Conservation (phyloP, 2,888 invertebrate genomes). For the Noctua pronuba region DNA sequence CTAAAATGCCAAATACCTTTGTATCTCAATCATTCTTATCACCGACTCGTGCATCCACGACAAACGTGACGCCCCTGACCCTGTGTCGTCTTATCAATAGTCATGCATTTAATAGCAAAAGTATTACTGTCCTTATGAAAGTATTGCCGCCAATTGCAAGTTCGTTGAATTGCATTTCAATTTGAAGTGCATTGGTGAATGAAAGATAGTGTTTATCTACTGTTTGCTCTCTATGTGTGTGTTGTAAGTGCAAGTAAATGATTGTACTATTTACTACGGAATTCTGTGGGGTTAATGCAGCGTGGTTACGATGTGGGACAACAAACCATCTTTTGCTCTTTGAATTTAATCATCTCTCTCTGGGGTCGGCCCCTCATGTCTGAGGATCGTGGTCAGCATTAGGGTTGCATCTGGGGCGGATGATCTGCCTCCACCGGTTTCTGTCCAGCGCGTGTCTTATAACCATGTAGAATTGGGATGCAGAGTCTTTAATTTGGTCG, state of each 20-base stretch:
- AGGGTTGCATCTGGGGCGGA: too few species aligned
- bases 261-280: constrained; percentile 32
- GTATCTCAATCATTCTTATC: constrained; percentile 39
- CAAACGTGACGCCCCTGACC: constrained; percentile 38
- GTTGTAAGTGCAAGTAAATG: not conserved
- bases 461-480: too few species aligned
- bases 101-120: constrained; percentile 31
- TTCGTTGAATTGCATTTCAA: constrained; percentile 1
- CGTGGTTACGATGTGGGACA: not conserved
- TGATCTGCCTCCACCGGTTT: too few species aligned
- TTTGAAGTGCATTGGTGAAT: constrained; percentile 45
- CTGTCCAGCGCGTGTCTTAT: too few species aligned
- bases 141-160: constrained; percentile 17
- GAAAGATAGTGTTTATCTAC: constrained; percentile 53
- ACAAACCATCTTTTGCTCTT: not conserved
- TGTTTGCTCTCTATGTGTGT: constrained; percentile 39
- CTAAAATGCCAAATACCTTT: constrained; percentile 28
- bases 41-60: constrained; percentile 16
- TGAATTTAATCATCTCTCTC: not conserved
- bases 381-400: too few species aligned
- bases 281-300: not conserved
- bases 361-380: too few species aligned
- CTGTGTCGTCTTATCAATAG: constrained; percentile 29
- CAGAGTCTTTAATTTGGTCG: too few species aligned
- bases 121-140: not conserved